Base-by-base conservation (phyloP, 2,113 vertebrate species). In the Spheniscus mendiculus region DNA sequence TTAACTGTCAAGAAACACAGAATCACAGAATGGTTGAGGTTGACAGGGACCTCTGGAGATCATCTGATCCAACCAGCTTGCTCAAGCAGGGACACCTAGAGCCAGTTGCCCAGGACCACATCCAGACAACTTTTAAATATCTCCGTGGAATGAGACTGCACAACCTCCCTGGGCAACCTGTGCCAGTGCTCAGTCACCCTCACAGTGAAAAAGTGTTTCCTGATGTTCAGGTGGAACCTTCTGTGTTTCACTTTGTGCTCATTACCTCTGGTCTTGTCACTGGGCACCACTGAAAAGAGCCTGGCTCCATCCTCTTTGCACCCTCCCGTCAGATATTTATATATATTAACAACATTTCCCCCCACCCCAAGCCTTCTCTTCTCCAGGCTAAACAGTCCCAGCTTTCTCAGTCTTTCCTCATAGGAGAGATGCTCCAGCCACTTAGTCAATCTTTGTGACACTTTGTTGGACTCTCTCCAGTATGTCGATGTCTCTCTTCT, bases 51-150 rank as follows among this genome's bases (percentile, higher is more conserved):
- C 17, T 86, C 19, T 29, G 12, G 52, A 80, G 8, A 40, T 69
- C n/a, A 47, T 29, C 66, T n/a, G 20, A 11, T 86, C 15, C 34
- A 80, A 65, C 7, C 21, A 86, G 17, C 13, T 30, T 77, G 30
- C 52, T 44, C 21, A 63, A 30, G 10, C 17, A 4, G 1, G 15
- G 13, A 18, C 9, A 32, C 3, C 12, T 56, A 47, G 3, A 90
- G 19, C 8, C 1, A 0, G 1, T 32, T 74, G 5, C 3, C 9
- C 9, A 71, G 36, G n/a, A 55, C 3, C 23, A 50, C 5, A 18
- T 56, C 18, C 36, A 59, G 21, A 36, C 13, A 58, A 22, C 11
- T 73, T 89, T 47, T 45, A 55, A 47, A 40, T 40, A 40, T 40
- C 56, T 55, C 27, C 12, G 40, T 19, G 9, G 32, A 61, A 62